These are phyloP conservation scores for Philereme transversata DNA, from an alignment of 2,888 invertebrate genomes.

Conservation along the genomic window DNA sequence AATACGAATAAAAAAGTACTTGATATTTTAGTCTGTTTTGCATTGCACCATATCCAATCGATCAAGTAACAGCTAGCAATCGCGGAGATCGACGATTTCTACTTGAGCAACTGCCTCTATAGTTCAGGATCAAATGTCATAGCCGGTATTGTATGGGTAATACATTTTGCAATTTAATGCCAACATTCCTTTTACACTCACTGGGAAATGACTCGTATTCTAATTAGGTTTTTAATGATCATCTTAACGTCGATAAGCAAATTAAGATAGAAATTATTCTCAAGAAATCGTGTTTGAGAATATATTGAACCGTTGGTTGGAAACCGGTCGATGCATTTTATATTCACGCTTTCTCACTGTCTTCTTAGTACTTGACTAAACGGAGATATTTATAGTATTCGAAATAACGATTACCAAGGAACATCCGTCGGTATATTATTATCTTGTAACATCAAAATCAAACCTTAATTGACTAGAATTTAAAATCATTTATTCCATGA, in stretches of 20 bases:
- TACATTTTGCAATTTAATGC: conserved; percentile 21
- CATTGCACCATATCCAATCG: conserved; percentile 40
- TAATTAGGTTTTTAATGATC: conserved; percentile 1
- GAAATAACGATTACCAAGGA: not conserved
- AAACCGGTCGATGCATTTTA: conserved; percentile 16
- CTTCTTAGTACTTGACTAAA: not conserved
- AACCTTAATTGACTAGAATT: too few relatives aligned
- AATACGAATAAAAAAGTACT: conserved; percentile 4
- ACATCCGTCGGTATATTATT: too few relatives aligned
- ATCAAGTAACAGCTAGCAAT: conserved; percentile 30
- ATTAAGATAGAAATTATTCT: conserved; percentile 7
- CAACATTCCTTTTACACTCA: not conserved
- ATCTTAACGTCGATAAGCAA: conserved; percentile 2
- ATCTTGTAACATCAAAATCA: too few relatives aligned
- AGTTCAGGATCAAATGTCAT: conserved; percentile 47
- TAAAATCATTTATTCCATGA: too few relatives aligned
- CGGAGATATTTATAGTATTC: not conserved
- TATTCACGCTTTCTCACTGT: conserved; percentile 11
- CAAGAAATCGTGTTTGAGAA: conserved; percentile 13
- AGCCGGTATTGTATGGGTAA: conserved; percentile 9
- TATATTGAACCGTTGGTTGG: conserved; percentile 2
- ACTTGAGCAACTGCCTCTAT: conserved; percentile 38
- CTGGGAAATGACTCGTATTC: conserved; percentile 2
- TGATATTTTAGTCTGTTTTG: conserved; percentile 19
- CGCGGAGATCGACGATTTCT: conserved; percentile 41